Evolutionary conservation across 1,140 invertebrate genomes (phyloP), one percentile per base, ranked within the genome.

Genomic region (Apis dorsata): DNA sequence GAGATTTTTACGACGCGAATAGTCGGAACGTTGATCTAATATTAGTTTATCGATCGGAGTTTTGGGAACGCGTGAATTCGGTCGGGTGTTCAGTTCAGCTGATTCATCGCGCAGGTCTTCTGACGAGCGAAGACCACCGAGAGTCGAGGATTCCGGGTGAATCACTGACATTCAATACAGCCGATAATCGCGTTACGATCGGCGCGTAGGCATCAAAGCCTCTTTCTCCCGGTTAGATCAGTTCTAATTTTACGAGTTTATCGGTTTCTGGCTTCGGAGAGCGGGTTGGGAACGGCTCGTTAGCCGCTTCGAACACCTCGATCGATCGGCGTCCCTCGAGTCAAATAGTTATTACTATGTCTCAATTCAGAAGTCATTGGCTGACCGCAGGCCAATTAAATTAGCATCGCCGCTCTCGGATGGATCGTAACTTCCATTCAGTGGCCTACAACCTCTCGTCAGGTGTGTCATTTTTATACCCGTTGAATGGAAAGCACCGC

Each of bases 171-270:
- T 79, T 82, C 79, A 72, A 88, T 88, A 88, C 51, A 62, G 9
- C 57, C 76, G 85, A 83, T 89, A 87, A 89, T 84, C 76, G 70
- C 68, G 82, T 80, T 72, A 74, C 78, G 75, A 84, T 75, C 82
- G 19, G 76, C 77, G 68, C 71, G 85, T 81, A 84, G 83, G 86
- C 62, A 75, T 15, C 65, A 59, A 79, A 83, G 63, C 85, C 84
- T 2, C 73, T 76, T 19, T 71, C 86, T 84, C 76, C 74, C 63
- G 87, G 77, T 91, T 90, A 90, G 86, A 90, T 91, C 90, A 91
- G 90, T 69, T 90, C 90, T 91, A 91, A 91, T 91, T 91, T 91
- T 91, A 91, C 83, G 85, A 90, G 85, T 82, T 44, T 83, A 86
- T 86, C 77, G 59, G 60, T n/a, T 73, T 55, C 66, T 74, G 74